Evolutionary conservation across 2,888 invertebrate species (phyloP), one percentile per base, ranked within the genome.

Genomic region (Thereva nobilitata): DNA sequence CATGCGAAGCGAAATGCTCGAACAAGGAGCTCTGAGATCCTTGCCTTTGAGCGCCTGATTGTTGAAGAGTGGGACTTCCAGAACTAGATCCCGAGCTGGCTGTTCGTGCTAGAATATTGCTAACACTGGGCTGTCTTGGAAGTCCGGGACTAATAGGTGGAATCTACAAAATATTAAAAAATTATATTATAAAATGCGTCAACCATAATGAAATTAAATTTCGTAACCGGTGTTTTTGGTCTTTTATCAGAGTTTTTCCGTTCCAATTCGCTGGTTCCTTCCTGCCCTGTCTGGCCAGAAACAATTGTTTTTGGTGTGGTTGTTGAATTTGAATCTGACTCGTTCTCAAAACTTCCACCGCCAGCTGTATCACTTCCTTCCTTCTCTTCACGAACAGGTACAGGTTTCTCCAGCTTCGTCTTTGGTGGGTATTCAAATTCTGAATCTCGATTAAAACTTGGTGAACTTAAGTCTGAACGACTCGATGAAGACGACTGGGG

Each of bases 1-100:
- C 95, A 76, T 94, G 94, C 0, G 87, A 87, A 4, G 95, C 90
- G 75, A 95, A 89, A 75, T 93, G 92, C 78, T 95, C 95, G 73
- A 95, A 86, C 2, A 95, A 80, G 0, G 94, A 95, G 0, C 91
- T 86, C 75, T 93, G 93, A 0, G 92, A 92, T 2, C 90, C 88
- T 78, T 93, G 92, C 3, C 92, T 84, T 1, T 87, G 86, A 0
- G 74, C 70, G 9, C 85, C 82, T 72, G 37, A 76, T 76, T 40
- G 80, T 78, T 64, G 76, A 72, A 55, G 55, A 6, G 78, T 73
- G n/a, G 76, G 77, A 71, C 77, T 79, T 35, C 77, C 79, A 40
- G 86, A 85, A 66, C 86, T 84, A 68, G 86, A 86, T 38, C 87
- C 85, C 67, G 87, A 85, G 74, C 88, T 88, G 2, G 86, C 84